Conservation (phyloP, 2,113 vertebrate genomes). For the Pithys albifrons region DNA sequence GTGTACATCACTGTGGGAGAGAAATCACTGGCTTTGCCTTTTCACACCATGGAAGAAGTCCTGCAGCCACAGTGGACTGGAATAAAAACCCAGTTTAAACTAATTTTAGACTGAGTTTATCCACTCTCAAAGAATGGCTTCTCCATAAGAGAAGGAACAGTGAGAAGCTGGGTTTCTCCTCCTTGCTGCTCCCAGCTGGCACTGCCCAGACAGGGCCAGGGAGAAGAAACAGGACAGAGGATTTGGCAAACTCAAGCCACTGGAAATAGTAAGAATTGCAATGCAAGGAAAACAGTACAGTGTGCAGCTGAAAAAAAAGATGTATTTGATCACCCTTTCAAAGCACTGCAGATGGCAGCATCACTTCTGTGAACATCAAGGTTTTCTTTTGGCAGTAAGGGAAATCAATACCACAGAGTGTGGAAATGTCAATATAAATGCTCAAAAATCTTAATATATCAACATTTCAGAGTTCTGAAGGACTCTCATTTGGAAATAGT, state of each 20-base stretch:
- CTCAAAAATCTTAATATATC: background rate
- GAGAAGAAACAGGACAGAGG: background rate
- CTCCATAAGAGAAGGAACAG: background rate
- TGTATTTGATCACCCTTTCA: background rate
- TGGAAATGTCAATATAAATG: background rate
- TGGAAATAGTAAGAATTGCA: background rate
- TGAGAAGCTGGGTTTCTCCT: background rate
- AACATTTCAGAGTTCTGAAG: background rate
- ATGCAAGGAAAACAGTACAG: background rate
- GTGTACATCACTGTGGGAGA: fast-evolving
- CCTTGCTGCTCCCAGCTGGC: background rate
- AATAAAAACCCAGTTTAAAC: background rate
- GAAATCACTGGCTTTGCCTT: background rate
- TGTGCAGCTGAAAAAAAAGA: background rate
- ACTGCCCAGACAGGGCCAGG: background rate
- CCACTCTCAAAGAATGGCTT: background rate
- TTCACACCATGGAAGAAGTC: background rate
- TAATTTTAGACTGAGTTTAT: background rate
- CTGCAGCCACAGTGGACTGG: too few relatives aligned
- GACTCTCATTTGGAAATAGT: background rate
- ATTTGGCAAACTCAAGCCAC: background rate
- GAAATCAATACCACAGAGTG: background rate
- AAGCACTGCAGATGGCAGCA: background rate
- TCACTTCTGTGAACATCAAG: background rate
- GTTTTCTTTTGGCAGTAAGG: background rate